Percentiles rank a stretch among this genome's conserved stretches.
phyloP scores from a whole-genome alignment of 1,140 invertebrate species.

The Trichonephila clavipes region DNA sequence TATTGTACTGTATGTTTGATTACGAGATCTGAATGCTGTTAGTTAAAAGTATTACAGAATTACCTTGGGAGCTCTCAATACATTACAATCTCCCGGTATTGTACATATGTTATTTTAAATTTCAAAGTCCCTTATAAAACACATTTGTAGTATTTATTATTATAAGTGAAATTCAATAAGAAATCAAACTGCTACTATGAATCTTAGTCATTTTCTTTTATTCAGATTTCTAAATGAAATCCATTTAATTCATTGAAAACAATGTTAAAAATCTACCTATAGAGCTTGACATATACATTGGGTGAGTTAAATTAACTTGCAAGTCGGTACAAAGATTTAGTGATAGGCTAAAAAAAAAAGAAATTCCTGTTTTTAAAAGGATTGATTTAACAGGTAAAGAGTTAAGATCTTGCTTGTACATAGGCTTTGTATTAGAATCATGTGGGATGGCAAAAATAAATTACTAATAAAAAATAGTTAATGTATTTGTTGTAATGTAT shows the following conservation, averaged over 20 bases:
- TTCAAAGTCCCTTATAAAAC: slow-evolving; percentile 28
- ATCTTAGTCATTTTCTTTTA: slow-evolving; percentile 63
- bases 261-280: slow-evolving; percentile 40
- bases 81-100: slow-evolving; percentile 60
- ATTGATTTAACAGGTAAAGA: slow-evolving; percentile 53
- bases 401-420: slow-evolving; percentile 76
- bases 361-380: slow-evolving; percentile 51
- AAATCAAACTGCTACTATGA: slow-evolving; percentile 25
- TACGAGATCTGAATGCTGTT: slow-evolving; percentile 64
- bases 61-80: slow-evolving; percentile 40
- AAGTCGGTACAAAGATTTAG: slow-evolving; percentile 49
- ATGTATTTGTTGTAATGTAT: slow-evolving; percentile 69
- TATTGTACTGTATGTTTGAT: slow-evolving; percentile 63
- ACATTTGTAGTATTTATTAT: slow-evolving; percentile 51
- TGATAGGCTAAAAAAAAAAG: slow-evolving; percentile 21
- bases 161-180: slow-evolving; percentile 24
- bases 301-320: slow-evolving; percentile 69
- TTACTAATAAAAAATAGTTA: slow-evolving; percentile 67
- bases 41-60: slow-evolving; percentile 46
- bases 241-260: slow-evolving; percentile 20
- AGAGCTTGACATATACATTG: slow-evolving; percentile 54
- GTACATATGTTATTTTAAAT: slow-evolving; percentile 71
- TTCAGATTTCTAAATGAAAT: slow-evolving; percentile 40
- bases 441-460: slow-evolving; percentile 77
- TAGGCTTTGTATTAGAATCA: slow-evolving; percentile 77